phyloP scores from a whole-genome alignment of 1,140 invertebrate species.

The Lepeophtheirus salmonis region DNA sequence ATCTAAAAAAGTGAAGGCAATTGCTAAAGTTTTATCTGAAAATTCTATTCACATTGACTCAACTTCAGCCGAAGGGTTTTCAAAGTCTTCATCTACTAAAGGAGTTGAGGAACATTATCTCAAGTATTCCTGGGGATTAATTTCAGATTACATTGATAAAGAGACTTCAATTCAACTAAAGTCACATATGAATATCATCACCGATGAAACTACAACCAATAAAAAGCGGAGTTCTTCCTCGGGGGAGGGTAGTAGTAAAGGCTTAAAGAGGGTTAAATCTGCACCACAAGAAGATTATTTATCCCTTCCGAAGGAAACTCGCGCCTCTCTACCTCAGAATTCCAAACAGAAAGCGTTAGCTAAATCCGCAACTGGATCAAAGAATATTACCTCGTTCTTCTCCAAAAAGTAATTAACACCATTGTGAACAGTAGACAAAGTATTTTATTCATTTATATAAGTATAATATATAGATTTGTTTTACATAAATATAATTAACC shows the following conservation, averaged over 20 bases:
- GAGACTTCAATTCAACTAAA: not conserved
- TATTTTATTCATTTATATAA: not conserved
- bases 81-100: not conserved
- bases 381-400: constrained; percentile 7
- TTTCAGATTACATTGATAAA: constrained; percentile 3
- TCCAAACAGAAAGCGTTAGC: constrained; percentile 2
- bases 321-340: not conserved
- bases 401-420: constrained; percentile 9
- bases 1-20: not conserved
- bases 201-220: not conserved
- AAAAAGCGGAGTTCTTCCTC: not conserved
- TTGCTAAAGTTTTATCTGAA: not conserved
- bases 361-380: not conserved
- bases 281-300: constrained; percentile 2
- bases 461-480: not conserved
- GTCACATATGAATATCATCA: not conserved
- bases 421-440: no score
- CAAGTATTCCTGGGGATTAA: not conserved
- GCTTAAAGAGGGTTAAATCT: constrained; percentile 4
- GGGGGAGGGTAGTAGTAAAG: not conserved
- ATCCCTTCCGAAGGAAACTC: not conserved
- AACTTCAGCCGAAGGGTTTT: not conserved
- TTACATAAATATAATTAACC: not conserved
- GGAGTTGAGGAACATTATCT: not conserved
- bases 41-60: not conserved